Evolutionary conservation across 1,140 invertebrate species (phyloP).

Genomic region (Solen grandis): DNA sequence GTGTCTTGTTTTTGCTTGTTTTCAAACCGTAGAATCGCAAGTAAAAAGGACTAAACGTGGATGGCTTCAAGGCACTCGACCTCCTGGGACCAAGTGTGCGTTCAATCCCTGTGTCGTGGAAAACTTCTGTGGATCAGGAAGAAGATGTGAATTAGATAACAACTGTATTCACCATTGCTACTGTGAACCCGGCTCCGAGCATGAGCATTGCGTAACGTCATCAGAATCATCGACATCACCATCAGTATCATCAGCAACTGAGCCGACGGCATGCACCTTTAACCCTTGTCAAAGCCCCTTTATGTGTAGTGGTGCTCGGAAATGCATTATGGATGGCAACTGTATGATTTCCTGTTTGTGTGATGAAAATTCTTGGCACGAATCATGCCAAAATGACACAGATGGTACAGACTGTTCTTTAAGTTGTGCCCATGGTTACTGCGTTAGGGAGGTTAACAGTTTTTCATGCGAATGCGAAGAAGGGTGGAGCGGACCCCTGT

Average conservation of each 20-base stretch:
- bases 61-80: slow-evolving; percentile 17
- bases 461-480: slow-evolving; percentile 20
- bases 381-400: slow-evolving; percentile 2
- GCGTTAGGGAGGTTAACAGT: background rate
- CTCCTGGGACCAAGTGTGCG: slow-evolving; percentile 26
- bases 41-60: slow-evolving; percentile 1
- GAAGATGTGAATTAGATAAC: slow-evolving; percentile 36
- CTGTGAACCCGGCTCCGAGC: slow-evolving; percentile 12
- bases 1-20: too few relatives aligned
- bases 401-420: background rate
- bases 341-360: slow-evolving; percentile 34
- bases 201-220: slow-evolving; percentile 8
- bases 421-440: background rate
- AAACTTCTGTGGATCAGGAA: slow-evolving; percentile 41
- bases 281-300: slow-evolving; percentile 35
- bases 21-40: too few relatives aligned
- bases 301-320: slow-evolving; percentile 12
- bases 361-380: slow-evolving; percentile 5
- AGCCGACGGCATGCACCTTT: slow-evolving; percentile 24
- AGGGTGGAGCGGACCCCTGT: slow-evolving; percentile 27
- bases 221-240: background rate
- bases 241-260: background rate
- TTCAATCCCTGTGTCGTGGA: slow-evolving; percentile 47
- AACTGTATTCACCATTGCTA: slow-evolving; percentile 44
- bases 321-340: slow-evolving; percentile 15